Evolutionary conservation across 2,888 invertebrate genomes (phyloP).

Genomic region (Thelaira solivaga): DNA sequence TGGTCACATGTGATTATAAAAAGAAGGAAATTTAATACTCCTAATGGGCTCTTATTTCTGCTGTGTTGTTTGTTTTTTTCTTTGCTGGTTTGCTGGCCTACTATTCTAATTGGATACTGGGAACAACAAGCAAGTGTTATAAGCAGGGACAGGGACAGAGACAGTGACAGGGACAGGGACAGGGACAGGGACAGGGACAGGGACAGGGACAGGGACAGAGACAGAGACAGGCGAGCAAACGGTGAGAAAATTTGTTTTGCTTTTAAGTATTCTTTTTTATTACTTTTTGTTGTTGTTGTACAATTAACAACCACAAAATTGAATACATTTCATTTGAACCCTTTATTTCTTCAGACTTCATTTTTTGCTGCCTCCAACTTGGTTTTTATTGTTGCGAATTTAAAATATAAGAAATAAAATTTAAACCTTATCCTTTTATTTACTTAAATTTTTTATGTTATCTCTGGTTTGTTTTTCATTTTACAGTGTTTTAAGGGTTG

Average conservation of each 20-base stretch:
- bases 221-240: too few species aligned
- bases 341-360: not conserved
- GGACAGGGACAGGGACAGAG: too few species aligned
- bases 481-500: slow-evolving; percentile 89
- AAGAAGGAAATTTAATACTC: slow-evolving; percentile 49
- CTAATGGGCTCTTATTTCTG: slow-evolving; percentile 43
- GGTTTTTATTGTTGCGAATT: slow-evolving; percentile 9
- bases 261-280: not conserved
- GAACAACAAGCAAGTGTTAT: not conserved
- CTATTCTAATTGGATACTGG: not conserved
- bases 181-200: too few species aligned
- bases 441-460: not conserved
- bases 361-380: not conserved
- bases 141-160: too few species aligned
- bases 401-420: slow-evolving; percentile 1
- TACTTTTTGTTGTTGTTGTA: slow-evolving; percentile 4
- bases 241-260: slow-evolving; percentile 25
- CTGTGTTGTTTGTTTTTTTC: slow-evolving; percentile 13
- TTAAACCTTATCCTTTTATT: slow-evolving; percentile 24
- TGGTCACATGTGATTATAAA: slow-evolving; percentile 12
- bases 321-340: slow-evolving; percentile 32
- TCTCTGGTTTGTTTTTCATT: slow-evolving; percentile 17
- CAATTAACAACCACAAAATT: slow-evolving; percentile 50
- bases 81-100: not conserved
- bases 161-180: too few species aligned